Base-by-base conservation (phyloP, 2,113 vertebrate genomes). In the Callaeas wilsoni region DNA sequence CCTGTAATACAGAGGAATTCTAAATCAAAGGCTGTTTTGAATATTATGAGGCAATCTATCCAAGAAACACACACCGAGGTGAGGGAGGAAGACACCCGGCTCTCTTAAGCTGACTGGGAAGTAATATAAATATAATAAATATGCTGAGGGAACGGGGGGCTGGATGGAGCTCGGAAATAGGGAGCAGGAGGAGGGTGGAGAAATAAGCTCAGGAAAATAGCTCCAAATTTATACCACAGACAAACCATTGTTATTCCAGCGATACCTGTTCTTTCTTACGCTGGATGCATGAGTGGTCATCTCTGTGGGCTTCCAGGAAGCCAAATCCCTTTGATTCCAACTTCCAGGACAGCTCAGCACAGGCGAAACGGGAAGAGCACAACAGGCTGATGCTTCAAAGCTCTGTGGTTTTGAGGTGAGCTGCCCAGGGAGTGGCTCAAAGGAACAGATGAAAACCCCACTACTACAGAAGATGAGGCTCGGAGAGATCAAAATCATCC, bases 211-310 rank as follows among this genome's bases (percentile, higher is more conserved):
- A 55, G 33, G 35, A 65, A 67, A 85, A 35, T 0, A 67, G 23
- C 33, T 56, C 26, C 19, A 22, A 32, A 26, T 46, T 21, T 10
- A 8, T 33, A 37, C 47, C 27, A 5, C 27, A n/a, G 65, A 20
- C 16, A 63, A 60, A 46, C 9, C 50, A 16, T 10, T 7, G 1
- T 22, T 35, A 5, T 37, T 30, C 12, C 26, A 33, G 15, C 30
- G 62, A 13, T 11, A 18, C 1, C 32, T 6, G 13, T 3, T 1
- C 30, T 42, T 3, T 1, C 30, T 42, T 22, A 37, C 30, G 10
- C 49, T 37, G 44, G 39, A 27, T 10, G 19, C 13, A 56, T 1
- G 41, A 25, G 52, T 42, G 49, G 30, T 27, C 65, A 47, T 25
- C 59, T n/a, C 74, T 29, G 39, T 4, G 1, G 1, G 30, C 39